Conservation (phyloP, 2,888 invertebrate species). For the Stenodema calcarata region DNA sequence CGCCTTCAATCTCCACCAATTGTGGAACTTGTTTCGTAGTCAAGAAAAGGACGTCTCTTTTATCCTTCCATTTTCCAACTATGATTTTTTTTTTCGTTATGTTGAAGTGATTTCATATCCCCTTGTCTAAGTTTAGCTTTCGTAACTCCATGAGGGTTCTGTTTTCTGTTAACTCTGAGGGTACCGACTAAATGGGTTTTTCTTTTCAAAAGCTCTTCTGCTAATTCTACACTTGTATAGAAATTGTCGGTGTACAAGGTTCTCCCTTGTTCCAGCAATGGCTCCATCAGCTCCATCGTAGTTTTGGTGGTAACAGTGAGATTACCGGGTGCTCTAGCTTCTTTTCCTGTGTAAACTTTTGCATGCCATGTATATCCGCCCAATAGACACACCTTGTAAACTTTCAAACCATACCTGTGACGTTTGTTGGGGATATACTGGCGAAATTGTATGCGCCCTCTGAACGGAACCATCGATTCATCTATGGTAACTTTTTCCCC, state of each 20-base stretch:
- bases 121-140: neutral
- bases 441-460: neutral
- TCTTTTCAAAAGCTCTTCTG: neutral
- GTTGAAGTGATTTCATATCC: neutral
- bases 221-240: conserved; percentile 43
- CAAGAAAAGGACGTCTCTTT: conserved; percentile 18
- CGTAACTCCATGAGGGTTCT: neutral
- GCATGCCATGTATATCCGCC: conserved; percentile 8
- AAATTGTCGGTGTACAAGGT: conserved; percentile 14
- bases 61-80: conserved; percentile 30
- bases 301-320: neutral
- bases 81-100: neutral
- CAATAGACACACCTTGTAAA: neutral
- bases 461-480: neutral
- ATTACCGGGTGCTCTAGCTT: neutral
- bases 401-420: conserved; percentile 1
- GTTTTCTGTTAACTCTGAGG: neutral
- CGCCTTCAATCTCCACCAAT: neutral
- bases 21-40: neutral
- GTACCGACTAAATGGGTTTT: conserved; percentile 40
- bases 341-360: neutral
- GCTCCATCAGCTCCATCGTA: conserved; percentile 20
- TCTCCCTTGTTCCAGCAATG: neutral
- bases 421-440: conserved; percentile 14
- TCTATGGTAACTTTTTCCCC: conserved; percentile 16